Conservation (phyloP, 2,797 vertebrate species). For the Hipposideros larvatus region DNA sequence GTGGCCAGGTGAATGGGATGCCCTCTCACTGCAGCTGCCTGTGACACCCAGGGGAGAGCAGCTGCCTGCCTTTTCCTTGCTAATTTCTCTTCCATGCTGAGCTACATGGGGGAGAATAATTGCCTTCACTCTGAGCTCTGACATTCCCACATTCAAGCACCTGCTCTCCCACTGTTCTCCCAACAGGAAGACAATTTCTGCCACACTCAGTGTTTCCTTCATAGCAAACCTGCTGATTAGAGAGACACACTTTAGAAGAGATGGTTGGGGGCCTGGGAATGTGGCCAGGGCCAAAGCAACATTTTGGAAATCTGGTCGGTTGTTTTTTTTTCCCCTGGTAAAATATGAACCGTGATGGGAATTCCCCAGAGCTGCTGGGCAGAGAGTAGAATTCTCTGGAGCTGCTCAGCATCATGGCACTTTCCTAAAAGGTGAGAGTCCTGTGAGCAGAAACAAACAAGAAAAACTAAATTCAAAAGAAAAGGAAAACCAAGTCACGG, state of each 20-base stretch:
- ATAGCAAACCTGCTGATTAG: constrained; percentile 59
- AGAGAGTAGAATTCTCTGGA: neutral
- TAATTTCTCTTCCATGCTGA: constrained; percentile 64
- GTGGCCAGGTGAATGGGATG: constrained; percentile 4
- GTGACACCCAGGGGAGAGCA: constrained; percentile 3
- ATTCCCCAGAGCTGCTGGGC: neutral
- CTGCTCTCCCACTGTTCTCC: constrained; percentile 64
- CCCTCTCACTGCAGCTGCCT: neutral
- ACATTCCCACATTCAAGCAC: constrained; percentile 58
- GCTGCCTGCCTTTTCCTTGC: constrained; percentile 71
- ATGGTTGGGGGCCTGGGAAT: neutral
- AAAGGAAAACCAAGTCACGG: neutral
- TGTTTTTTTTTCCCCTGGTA: neutral
- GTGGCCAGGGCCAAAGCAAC: neutral
- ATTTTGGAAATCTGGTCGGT: constrained; percentile 13
- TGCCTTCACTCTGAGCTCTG: constrained; percentile 68
- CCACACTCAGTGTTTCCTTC: constrained; percentile 55
- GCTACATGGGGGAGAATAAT: constrained; percentile 71
- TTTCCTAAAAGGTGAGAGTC: neutral
- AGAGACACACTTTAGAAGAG: constrained; percentile 63
- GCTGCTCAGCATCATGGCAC: neutral
- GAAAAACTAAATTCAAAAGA: neutral
- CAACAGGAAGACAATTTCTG: constrained; percentile 69
- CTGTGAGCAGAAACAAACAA: neutral
- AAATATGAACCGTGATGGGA: neutral